Base-by-base conservation (phyloP, 2,113 vertebrate species). In the Fregata magnificens region DNA sequence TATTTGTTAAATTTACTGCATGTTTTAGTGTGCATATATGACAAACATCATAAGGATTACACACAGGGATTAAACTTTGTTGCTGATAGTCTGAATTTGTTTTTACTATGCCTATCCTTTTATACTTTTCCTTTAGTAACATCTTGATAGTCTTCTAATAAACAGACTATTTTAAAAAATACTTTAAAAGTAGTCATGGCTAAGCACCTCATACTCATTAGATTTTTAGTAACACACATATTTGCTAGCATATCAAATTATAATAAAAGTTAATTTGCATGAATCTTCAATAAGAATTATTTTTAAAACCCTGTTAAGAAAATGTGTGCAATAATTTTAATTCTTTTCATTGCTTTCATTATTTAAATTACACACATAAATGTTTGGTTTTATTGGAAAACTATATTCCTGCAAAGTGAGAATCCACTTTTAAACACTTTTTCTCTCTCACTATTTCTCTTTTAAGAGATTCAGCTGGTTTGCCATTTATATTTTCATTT, bases 351-450 rank as follows among this genome's bases (percentile, higher is more conserved):
- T 44, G n/a, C 19, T 86, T 86, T 91, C 19, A 42, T 93, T 91
- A 91, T 89, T 95, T 95, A 89, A 94, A 95, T 79, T 77, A 45
- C 42, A 58, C 20, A 65, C 58, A 78, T 53, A 85, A 73, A 76
- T 73, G 10, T 62, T 76, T 82, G 24, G 2, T 56, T 94, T 95
- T 70, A 77, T 69, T 82, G n/a, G 38, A 88, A 92, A 94, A 53
- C 21, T 56, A 34, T 84, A 85, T 61, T 79, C 22, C 52, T 86
- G 44, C n/a, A 95, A 89, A 79, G 15, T 26, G 34, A 31, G 21
- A 74, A 78, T 72, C 8, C 8, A 32, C 49, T 66, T 97, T 89
- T 72, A 86, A 85, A 62, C 13, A 58, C 1, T 69, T 88, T 80
- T 82, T 81, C 26, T 80, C 10, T 72, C 52, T 59, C 36, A 45